Evolutionary conservation across 2,113 vertebrate species (phyloP).

Genomic region (Cavia porcellus): DNA sequence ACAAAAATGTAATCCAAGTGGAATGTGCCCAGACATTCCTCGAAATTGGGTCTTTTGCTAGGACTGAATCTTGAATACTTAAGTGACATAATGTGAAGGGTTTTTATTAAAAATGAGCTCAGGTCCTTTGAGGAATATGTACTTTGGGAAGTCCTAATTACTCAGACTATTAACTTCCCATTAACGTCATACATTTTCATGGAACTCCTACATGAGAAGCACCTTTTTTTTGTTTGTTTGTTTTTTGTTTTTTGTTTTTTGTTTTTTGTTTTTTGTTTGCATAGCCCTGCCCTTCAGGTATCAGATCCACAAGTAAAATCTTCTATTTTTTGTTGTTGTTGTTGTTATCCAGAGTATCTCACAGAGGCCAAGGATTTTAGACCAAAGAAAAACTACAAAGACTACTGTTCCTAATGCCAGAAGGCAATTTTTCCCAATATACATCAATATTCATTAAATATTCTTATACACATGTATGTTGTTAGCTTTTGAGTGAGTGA

Average conservation of each 20-base stretch:
- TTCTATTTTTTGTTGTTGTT: background rate
- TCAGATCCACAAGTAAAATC: background rate
- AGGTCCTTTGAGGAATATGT: background rate
- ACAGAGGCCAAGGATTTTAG: background rate
- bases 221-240: background rate
- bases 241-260: no score
- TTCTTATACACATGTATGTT: background rate
- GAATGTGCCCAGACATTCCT: background rate
- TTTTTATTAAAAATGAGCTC: background rate
- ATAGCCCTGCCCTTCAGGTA: background rate
- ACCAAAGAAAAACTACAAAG: background rate
- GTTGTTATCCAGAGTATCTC: background rate
- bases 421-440: background rate
- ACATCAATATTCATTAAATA: background rate
- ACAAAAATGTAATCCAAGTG: background rate
- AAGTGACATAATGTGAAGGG: background rate
- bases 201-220: background rate
- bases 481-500: background rate
- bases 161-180: background rate
- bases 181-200: background rate
- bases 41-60: slow-evolving; percentile 4
- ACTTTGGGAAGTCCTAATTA: background rate
- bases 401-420: background rate
- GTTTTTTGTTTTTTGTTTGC: background rate
- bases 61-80: background rate